Base-by-base conservation (phyloP, 2,113 vertebrate genomes). In the Podocnemis expansa region DNA sequence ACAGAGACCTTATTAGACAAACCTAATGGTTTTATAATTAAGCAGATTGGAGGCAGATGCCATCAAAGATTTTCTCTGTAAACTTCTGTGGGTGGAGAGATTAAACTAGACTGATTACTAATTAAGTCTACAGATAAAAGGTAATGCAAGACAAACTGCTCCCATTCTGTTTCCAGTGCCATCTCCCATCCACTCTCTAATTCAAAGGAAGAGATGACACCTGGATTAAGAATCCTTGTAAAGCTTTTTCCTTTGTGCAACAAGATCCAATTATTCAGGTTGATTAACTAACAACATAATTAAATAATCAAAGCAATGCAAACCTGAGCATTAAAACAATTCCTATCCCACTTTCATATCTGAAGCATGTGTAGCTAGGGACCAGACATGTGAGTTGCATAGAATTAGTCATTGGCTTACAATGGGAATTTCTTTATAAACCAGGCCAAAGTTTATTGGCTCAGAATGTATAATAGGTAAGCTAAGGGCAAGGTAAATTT, bases 31-130 rank as follows among this genome's bases (percentile, higher is more conserved):
- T 94, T 96, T 95, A 17, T 82, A 95, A 96, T 88, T 94, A 94
- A 80, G 49, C 78, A 93, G 49, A 90, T 47, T 91, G 78, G 84
- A 97, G 94, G 70, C 67, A 96, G 90, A 95, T 89, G 81, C 54
- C 82, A 88, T 82, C 49, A 92, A 56, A 55, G 84, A 94, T 91
- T 96, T 80, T 63, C 63, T 87, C 29, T 78, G 90, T 95, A 97
- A 96, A 95, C 12, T 93, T 97, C 43, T 85, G 79, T 8, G 87
- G 80, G 92, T 89, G 82, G 93, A 91, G 73, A 94, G 92, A 96
- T 96, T 96, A 97, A 96, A 80, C 76, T 81, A 93, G 82, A 70
- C 43, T 92, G 91, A 93, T 92, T 93, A 92, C 45, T 93, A 63
- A 88, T 52, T 85, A 89, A 89, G 14, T 10, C 51, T 87, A 17